Base-by-base conservation (phyloP, 2,113 vertebrate genomes). In the Thermophis baileyi region DNA sequence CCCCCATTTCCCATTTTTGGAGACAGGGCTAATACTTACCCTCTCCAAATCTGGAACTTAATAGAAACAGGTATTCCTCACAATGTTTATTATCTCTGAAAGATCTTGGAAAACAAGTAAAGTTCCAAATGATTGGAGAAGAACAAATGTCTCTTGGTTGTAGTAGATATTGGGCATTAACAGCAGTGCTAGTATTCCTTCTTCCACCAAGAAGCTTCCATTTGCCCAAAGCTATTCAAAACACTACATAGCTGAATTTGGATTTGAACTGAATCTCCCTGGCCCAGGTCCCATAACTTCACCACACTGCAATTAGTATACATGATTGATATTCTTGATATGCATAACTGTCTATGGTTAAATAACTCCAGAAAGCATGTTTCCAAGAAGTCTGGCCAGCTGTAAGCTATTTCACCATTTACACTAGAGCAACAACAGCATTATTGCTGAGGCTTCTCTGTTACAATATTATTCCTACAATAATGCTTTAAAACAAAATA, bases 401-500 rank as follows among this genome's bases (percentile, higher is more conserved):
- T 89, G 3, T 4, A 50, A 93, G 92, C 22, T 1, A 0, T 25
- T 25, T 14, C 88, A 55, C n/a, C 44, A 35, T 90, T 89, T 0
- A 3, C 69, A 57, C 50, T 51, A 54, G 22, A 3, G 14, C 89
- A 55, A 87, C 3, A 25, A 74, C 11, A 85, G 30, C 35, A 74
- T 53, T 51, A 53, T 47, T 94, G 74, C 89, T 0, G 2, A 95
- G 91, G 40, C 85, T 89, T 3, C 0, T 2, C 7, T 57, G 46
- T 27, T 90, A n/a, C 88, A 47, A 55, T 93, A 87, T 89, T 4
- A 0, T 25, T 53, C 93, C 92, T 95, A 57, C 86, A 94, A 91
- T 89, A 44, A 40, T 93, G 93, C 86, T 63, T 85, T 93, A 90
- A 92, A 85, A 27, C 89, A 92, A 60, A 69, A 22, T 92, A 49